These are phyloP conservation scores for Euura saliciscinereae DNA, from an alignment of 1,140 invertebrate species.

Conservation along the genomic window DNA sequence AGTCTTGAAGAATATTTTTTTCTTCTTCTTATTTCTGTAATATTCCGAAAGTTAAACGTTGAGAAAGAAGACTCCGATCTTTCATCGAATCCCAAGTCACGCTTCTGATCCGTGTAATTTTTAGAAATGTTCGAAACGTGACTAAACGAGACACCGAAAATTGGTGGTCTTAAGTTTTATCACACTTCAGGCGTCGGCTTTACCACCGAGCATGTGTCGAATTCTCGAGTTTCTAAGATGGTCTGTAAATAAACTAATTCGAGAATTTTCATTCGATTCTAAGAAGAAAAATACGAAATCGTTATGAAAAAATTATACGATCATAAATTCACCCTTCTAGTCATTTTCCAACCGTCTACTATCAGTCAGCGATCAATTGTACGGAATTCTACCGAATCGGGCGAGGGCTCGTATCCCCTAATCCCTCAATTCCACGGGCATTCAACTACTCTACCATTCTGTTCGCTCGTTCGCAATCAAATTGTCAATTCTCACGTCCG, in stretches of 20 bases:
- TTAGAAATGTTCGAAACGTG: conserved; percentile 1
- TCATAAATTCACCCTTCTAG: too few relatives aligned
- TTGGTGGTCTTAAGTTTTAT: background rate
- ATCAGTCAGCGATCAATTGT: too few relatives aligned
- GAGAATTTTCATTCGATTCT: too few relatives aligned
- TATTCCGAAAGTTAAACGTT: too few relatives aligned
- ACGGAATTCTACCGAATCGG: too few relatives aligned
- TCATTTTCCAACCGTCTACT: too few relatives aligned
- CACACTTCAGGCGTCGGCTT: background rate
- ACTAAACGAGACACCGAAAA: background rate
- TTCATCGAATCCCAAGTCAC: background rate
- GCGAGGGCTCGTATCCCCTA: background rate
- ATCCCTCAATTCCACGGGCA: background rate
- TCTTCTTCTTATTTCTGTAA: too few relatives aligned
- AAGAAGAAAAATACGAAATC: too few relatives aligned
- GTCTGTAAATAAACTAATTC: background rate
- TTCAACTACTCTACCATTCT: background rate
- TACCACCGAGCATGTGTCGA: background rate
- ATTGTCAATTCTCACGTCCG: background rate
- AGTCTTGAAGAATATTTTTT: too few relatives aligned
- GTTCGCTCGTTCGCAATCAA: background rate
- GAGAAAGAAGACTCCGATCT: background rate
- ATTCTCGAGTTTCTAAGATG: background rate
- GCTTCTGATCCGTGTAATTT: background rate
- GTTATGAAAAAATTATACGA: too few relatives aligned